Evolutionary conservation across 2,888 invertebrate species (phyloP).

Genomic region (Argyra leucocephala): DNA sequence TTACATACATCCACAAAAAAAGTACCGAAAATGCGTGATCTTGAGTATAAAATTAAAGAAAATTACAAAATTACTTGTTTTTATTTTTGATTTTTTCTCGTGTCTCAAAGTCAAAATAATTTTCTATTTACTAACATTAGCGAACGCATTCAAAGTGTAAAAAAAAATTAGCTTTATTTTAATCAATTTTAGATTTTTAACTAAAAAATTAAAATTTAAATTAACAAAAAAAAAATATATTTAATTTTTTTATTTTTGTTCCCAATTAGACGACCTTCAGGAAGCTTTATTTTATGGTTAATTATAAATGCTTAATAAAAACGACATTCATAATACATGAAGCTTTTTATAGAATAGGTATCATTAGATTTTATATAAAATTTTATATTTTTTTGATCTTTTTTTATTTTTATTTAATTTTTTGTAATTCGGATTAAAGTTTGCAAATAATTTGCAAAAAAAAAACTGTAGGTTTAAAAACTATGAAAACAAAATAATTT

Average conservation of each 20-base stretch:
- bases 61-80: not conserved
- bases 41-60: not conserved
- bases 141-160: not conserved
- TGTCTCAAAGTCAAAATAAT: too few species aligned
- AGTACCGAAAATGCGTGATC: not conserved
- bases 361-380: too few species aligned
- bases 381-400: not conserved
- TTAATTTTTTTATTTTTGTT: too few species aligned
- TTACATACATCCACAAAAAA: not conserved
- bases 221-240: not conserved
- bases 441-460: not conserved
- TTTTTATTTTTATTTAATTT: not conserved
- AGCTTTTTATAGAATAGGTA: too few species aligned
- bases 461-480: not conserved
- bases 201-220: not conserved
- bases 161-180: not conserved
- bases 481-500: slow-evolving; percentile 1
- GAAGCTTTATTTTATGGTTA: too few species aligned
- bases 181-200: not conserved
- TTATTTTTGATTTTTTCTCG: too few species aligned
- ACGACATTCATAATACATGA: too few species aligned
- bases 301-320: too few species aligned
- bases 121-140: not conserved
- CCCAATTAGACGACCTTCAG: too few species aligned
- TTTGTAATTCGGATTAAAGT: too few species aligned